Percentiles rank a stretch among this genome's conserved stretches.
phyloP scores from a whole-genome alignment of 2,113 vertebrate genomes.

The Dipodomys merriami region DNA sequence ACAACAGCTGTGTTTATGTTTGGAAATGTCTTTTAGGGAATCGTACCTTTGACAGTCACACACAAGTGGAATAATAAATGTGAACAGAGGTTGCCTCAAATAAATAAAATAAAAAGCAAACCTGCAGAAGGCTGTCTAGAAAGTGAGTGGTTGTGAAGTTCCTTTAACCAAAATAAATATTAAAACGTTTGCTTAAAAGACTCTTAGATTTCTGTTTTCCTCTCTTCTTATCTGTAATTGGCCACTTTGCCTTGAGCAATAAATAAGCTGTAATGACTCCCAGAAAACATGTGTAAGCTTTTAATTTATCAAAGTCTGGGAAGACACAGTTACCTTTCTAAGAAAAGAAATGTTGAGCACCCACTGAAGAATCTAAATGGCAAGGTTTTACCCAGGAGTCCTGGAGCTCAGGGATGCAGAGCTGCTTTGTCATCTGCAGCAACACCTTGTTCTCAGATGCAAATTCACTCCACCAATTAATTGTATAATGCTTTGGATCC shows the following conservation, averaged over 20 bases:
- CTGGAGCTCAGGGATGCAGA: background rate
- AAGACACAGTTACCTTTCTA: background rate
- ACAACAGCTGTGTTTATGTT: background rate
- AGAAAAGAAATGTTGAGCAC: background rate
- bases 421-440: background rate
- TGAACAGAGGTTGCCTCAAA: conserved; percentile 18
- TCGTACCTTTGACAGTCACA: background rate
- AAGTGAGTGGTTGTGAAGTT: background rate
- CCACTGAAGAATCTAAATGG: background rate
- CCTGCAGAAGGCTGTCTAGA: background rate
- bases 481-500: too few relatives aligned
- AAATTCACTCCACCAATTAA: background rate
- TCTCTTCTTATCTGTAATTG: background rate
- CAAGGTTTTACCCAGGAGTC: background rate
- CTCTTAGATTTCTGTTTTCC: background rate
- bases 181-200: background rate
- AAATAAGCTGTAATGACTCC: background rate
- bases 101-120: conserved; percentile 23
- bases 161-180: conserved; percentile 37
- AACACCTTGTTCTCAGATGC: background rate
- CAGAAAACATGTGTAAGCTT: background rate
- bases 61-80: background rate
- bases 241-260: background rate
- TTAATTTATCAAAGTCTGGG: background rate
- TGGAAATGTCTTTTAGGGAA: background rate